phyloP scores from a whole-genome alignment of 2,113 vertebrate species.

The Astur gentilis region DNA sequence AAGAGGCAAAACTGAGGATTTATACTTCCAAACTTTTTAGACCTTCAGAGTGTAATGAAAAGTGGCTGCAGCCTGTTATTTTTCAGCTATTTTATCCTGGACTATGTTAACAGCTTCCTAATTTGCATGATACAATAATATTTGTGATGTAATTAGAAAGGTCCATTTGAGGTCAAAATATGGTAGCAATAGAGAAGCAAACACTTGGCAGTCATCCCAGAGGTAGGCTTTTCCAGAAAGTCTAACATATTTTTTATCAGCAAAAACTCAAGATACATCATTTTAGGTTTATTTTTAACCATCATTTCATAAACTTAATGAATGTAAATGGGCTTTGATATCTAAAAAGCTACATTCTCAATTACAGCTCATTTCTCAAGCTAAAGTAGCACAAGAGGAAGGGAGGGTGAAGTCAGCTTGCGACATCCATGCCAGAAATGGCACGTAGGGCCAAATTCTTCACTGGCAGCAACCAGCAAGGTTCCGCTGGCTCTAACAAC shows the following conservation, averaged over 20 bases:
- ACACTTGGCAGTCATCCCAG: constrained; percentile 51
- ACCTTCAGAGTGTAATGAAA: constrained; percentile 22
- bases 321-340: not conserved
- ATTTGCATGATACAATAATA: constrained; percentile 53
- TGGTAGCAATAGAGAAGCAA: constrained; percentile 64
- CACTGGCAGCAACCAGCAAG: not conserved
- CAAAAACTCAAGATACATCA: not conserved
- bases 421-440: not conserved
- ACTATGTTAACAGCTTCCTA: constrained; percentile 27
- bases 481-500: not conserved
- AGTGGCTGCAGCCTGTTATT: constrained; percentile 8
- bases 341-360: constrained; percentile 1
- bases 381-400: not conserved
- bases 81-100: constrained; percentile 32
- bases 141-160: constrained; percentile 57
- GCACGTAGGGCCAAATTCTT: not conserved
- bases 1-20: not conserved
- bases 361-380: not conserved
- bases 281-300: constrained; percentile 34
- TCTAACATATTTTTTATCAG: constrained; percentile 30
- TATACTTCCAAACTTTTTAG: not conserved
- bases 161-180: constrained; percentile 63
- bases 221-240: constrained; percentile 39
- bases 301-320: constrained; percentile 4
- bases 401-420: not conserved